phyloP scores from a whole-genome alignment of 1,140 invertebrate species.

The Drosophila virilis region DNA sequence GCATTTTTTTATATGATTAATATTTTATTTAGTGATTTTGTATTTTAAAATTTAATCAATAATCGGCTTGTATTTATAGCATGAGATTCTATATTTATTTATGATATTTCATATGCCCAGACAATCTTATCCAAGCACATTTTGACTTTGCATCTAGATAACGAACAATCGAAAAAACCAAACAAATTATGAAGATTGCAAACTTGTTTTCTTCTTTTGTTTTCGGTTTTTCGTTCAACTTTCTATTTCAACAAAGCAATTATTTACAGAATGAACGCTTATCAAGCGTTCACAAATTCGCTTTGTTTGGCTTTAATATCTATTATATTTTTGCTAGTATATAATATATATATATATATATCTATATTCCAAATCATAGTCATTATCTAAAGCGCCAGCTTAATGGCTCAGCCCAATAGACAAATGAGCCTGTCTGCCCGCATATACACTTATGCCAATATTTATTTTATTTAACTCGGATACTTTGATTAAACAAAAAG shows the following conservation, averaged over 20 bases:
- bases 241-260: slow-evolving; percentile 50
- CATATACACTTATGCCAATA: slow-evolving; percentile 46
- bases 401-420: slow-evolving; percentile 64
- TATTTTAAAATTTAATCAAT: not conserved
- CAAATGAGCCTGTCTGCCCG: slow-evolving; percentile 52
- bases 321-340: slow-evolving; percentile 50
- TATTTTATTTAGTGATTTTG: slow-evolving; percentile 9
- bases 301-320: slow-evolving; percentile 61
- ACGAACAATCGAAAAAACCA: not conserved
- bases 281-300: slow-evolving; percentile 49
- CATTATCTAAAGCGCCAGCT: slow-evolving; percentile 79
- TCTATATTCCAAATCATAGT: slow-evolving; percentile 59
- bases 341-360: slow-evolving; percentile 16
- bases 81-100: not conserved
- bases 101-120: slow-evolving; percentile 26
- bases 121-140: slow-evolving; percentile 61
- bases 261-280: slow-evolving; percentile 38
- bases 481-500: slow-evolving; percentile 66
- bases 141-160: slow-evolving; percentile 37
- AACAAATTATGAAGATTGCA: slow-evolving; percentile 16
- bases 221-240: slow-evolving; percentile 16
- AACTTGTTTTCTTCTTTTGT: slow-evolving; percentile 14
- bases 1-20: slow-evolving; percentile 5
- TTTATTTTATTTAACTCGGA: slow-evolving; percentile 73
- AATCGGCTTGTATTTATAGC: too few relatives aligned